Evolutionary conservation across 2,888 invertebrate genomes (phyloP).

Genomic region (Brenthis hecate): DNA sequence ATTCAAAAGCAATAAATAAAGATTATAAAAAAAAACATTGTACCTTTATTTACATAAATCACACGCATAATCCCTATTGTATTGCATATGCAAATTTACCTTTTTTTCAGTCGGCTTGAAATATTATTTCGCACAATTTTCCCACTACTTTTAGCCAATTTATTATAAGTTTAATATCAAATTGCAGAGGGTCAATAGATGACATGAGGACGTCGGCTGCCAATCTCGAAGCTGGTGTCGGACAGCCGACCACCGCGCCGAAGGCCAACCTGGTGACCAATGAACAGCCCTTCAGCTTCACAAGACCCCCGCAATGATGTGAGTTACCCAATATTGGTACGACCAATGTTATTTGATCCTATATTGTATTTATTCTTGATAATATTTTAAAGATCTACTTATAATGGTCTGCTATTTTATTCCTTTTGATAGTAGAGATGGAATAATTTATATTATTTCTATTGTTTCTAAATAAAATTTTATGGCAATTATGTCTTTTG

Average conservation of each 20-base stretch:
- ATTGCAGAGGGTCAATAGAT: conserved; percentile 86
- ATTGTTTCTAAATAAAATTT: too few relatives aligned
- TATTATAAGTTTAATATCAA: too few relatives aligned
- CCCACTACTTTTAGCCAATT: too few relatives aligned
- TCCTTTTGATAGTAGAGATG: not conserved
- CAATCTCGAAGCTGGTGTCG: conserved; percentile 67
- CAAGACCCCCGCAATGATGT: conserved; percentile 81
- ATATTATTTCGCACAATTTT: too few relatives aligned
- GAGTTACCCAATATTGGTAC: conserved; percentile 40
- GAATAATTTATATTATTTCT: too few relatives aligned
- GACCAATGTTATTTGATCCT: not conserved
- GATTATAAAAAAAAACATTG: too few relatives aligned
- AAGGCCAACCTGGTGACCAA: conserved; percentile 90
- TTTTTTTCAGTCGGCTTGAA: too few relatives aligned
- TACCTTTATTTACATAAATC: too few relatives aligned
- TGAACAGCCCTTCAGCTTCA: conserved; percentile 90
- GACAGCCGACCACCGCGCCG: conserved; percentile 80
- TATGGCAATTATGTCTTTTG: too few relatives aligned
- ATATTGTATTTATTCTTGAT: conserved; percentile 4
- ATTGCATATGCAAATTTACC: too few relatives aligned
- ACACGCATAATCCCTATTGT: too few relatives aligned
- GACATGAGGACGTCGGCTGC: conserved; percentile 90
- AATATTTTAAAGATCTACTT: conserved; percentile 6
- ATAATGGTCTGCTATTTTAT: conserved; percentile 9
- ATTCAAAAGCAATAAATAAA: too few relatives aligned